Conservation (phyloP, 2,797 vertebrate species). For the Peromyscus eremicus region DNA sequence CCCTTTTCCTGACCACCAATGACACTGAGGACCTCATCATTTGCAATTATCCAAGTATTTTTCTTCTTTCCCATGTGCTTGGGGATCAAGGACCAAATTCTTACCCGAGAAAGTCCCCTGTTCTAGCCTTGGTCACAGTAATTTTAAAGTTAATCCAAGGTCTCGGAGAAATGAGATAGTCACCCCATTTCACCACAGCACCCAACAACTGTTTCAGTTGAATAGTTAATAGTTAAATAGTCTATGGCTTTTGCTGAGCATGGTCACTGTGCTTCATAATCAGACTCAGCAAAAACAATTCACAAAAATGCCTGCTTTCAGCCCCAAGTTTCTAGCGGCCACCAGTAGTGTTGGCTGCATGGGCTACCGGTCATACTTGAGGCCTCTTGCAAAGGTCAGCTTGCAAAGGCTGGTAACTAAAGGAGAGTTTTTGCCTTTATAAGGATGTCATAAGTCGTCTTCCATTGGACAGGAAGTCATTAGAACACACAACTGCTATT, state of each 20-base stretch:
- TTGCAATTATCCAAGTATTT: not conserved
- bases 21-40: not conserved
- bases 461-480: slow-evolving; percentile 71
- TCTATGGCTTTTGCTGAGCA: not conserved
- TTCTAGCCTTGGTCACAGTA: not conserved
- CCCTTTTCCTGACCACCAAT: not conserved
- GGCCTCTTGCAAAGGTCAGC: not conserved
- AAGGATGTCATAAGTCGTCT: slow-evolving; percentile 65
- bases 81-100: not conserved
- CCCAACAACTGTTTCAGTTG: not conserved
- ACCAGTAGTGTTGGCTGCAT: not conserved
- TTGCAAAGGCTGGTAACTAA: not conserved
- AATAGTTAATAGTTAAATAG: not conserved
- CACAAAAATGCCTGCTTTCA: slow-evolving; percentile 28
- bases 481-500: slow-evolving; percentile 71
- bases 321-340: not conserved
- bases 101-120: slow-evolving; percentile 1
- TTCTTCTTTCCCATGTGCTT: not conserved
- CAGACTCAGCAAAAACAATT: not conserved
- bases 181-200: not conserved
- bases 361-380: not conserved
- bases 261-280: not conserved
- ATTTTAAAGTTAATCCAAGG: slow-evolving; percentile 1
- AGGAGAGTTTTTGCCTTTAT: slow-evolving; percentile 59
- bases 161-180: not conserved